Conservation (phyloP, 2,797 vertebrate genomes). For the Allobates femoralis region DNA sequence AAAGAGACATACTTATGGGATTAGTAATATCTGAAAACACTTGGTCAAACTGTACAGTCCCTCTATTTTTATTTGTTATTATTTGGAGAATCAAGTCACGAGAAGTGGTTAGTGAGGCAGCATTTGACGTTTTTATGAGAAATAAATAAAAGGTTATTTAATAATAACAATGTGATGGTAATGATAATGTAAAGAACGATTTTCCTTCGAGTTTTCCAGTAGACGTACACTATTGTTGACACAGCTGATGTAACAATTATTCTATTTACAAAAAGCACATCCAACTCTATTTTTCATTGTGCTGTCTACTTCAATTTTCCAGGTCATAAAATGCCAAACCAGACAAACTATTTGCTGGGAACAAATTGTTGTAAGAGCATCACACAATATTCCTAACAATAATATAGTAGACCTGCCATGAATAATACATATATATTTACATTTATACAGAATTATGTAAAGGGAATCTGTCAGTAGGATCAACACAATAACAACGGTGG, state of each 20-base stretch:
- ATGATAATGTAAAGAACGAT: neutral
- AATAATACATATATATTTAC: neutral
- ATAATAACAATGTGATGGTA: neutral
- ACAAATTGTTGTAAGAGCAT: slow-evolving; percentile 8
- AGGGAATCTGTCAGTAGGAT: too few relatives aligned
- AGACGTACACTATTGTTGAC: neutral
- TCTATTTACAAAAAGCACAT: slow-evolving; percentile 16
- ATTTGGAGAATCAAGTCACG: neutral
- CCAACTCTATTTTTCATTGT: slow-evolving; percentile 9
- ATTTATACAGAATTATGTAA: slow-evolving; percentile 1
- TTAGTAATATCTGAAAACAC: neutral
- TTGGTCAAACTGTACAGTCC: neutral
- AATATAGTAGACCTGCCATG: neutral
- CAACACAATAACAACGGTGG: too few relatives aligned
- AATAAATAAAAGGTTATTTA: neutral
- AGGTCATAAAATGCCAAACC: slow-evolving; percentile 14
- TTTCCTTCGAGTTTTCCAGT: neutral
- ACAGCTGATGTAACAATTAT: slow-evolving; percentile 25
- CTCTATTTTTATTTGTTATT: neutral
- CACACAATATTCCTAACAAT: neutral
- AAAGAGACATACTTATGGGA: too few relatives aligned
- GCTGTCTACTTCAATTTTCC: slow-evolving; percentile 35
- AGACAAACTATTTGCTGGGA: neutral
- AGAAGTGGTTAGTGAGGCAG: neutral
- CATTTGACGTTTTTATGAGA: neutral